Evolutionary conservation across 2,797 vertebrate genomes (phyloP), one percentile per base, ranked within the genome.

Genomic region (Myripristis jacobus): DNA sequence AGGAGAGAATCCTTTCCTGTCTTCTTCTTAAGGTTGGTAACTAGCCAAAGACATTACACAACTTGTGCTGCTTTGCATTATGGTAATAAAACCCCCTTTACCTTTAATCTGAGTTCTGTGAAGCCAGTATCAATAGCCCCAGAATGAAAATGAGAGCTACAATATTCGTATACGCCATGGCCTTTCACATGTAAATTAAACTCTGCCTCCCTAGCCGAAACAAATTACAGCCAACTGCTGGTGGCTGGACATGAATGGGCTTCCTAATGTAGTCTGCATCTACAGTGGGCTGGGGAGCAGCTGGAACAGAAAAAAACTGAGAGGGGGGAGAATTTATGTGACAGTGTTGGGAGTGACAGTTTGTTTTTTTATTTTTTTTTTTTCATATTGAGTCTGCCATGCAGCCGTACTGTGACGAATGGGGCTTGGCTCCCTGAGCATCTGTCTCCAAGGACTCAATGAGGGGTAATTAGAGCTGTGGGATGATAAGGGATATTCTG

Each of bases 171-270:
- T 89, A 77, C 18, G 71, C 70, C 66, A 3, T 27, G 72, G 84
- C 85, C 82, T 92, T 93, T 93, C 89, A 92, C 82, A 92, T 92
- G 92, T 86, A 91, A 93, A 93, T 92, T 66, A 73, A 82, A 85
- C 87, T 89, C 81, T 88, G 86, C 84, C 84, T 82, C 89, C 87
- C 73, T 60, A 86, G 87, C 90, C 89, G 87, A 91, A 90, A 93
- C 92, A 92, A 92, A 93, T 93, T 89, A 92, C 81, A 89, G 89
- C 89, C 90, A 91, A 92, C 88, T 92, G 90, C 90, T 92, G 87
- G 90, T 90, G 90, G 88, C 82, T 89, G 87, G 86, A 85, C 86
- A 68, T 89, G 90, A 93, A 93, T 92, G 89, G 91, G 84, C 72
- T 78, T 91, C 73, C 80, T 91, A 91, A 91, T 90, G 91, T 90